phyloP scores from a whole-genome alignment of 2,888 invertebrate species.

The Rhogogaster chlorosoma region DNA sequence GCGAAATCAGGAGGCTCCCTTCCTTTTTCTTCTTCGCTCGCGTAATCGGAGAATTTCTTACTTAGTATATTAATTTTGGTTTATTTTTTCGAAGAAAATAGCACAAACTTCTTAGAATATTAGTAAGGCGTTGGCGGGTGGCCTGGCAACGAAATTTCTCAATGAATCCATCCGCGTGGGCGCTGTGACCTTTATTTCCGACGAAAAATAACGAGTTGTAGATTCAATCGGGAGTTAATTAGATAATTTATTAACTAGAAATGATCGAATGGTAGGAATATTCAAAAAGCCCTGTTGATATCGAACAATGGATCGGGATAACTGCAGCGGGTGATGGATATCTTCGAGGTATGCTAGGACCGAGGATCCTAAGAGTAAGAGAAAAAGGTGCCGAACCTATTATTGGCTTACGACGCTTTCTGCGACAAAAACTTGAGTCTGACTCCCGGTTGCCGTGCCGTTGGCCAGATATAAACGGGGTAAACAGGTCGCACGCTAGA shows the following conservation, averaged over 20 bases:
- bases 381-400: conserved; percentile 42
- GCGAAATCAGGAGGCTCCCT: conserved; percentile 50
- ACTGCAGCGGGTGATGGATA: background rate
- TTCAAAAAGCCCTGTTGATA: background rate
- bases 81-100: background rate
- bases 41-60: background rate
- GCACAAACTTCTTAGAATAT: background rate
- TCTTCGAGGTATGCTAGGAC: background rate
- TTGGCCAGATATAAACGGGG: conserved; percentile 40
- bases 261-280: background rate
- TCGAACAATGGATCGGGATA: background rate
- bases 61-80: background rate
- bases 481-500: conserved; percentile 40
- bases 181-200: background rate
- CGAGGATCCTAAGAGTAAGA: background rate
- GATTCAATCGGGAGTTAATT: background rate
- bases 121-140: background rate
- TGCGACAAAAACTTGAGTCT: conserved; percentile 47
- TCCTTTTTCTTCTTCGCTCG: conserved; percentile 54
- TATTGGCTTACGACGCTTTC: conserved; percentile 45
- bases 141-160: background rate
- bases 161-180: background rate
- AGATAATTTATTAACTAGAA: background rate
- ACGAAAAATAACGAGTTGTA: background rate
- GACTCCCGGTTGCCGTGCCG: background rate